These are phyloP conservation scores for Aspiorhynchus laticeps DNA, from an alignment of 2,113 vertebrate species.

Conservation along the genomic window DNA sequence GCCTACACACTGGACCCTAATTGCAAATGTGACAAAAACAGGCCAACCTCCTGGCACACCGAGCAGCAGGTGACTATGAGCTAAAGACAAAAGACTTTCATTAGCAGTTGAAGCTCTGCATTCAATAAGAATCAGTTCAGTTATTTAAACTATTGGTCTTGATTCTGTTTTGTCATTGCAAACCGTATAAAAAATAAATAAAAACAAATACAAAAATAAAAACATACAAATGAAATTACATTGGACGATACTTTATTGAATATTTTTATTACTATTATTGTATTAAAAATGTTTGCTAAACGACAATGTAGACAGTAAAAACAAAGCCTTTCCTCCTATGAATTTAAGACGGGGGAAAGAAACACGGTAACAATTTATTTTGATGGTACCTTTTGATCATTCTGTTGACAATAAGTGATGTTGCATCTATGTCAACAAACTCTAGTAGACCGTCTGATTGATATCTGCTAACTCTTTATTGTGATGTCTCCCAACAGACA, in stretches of 20 bases:
- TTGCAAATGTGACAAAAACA: rapidly evolving
- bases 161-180: neutral
- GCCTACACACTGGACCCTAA: conserved; percentile 26
- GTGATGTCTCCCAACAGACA: too few relatives aligned
- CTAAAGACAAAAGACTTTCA: neutral
- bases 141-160: neutral
- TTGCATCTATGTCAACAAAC: too few relatives aligned
- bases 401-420: too few relatives aligned
- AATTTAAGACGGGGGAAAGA: too few relatives aligned
- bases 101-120: neutral
- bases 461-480: too few relatives aligned
- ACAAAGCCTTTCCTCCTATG: neutral
- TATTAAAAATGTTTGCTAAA: too few relatives aligned
- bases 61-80: conserved; percentile 38
- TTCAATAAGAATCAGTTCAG: neutral
- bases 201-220: too few relatives aligned
- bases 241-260: neutral
- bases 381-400: too few relatives aligned
- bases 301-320: neutral
- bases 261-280: too few relatives aligned
- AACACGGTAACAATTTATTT: too few relatives aligned
- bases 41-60: neutral
- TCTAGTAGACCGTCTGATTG: too few relatives aligned
- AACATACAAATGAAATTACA: neutral
- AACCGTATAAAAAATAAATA: neutral